Conservation (phyloP, 2,113 vertebrate species). For the Xiphophorus hellerii region DNA sequence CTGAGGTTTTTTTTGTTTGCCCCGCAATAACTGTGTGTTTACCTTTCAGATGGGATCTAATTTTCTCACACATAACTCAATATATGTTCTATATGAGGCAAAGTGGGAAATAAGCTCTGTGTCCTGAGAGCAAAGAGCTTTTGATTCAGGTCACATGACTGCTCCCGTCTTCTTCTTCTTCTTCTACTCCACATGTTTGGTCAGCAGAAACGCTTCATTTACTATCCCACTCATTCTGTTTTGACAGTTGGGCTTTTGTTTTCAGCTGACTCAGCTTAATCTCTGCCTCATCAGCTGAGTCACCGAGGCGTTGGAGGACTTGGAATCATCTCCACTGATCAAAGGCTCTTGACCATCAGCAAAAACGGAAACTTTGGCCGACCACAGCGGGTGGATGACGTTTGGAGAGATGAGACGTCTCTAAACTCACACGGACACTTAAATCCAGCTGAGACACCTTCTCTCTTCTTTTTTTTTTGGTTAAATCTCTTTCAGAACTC, state of each 20-base stretch:
- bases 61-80: constrained; percentile 1
- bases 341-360: constrained; percentile 65
- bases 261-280: constrained; percentile 62
- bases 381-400: constrained; percentile 21
- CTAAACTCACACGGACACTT: constrained; percentile 46
- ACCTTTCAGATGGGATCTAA: background rate
- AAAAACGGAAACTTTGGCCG: constrained; percentile 34
- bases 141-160: constrained; percentile 22
- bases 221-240: constrained; percentile 36
- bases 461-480: too few species aligned
- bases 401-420: background rate
- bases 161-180: constrained; percentile 1
- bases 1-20: background rate
- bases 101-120: background rate
- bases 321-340: constrained; percentile 46
- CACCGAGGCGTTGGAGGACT: constrained; percentile 29
- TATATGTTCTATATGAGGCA: constrained; percentile 1
- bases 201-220: constrained; percentile 52
- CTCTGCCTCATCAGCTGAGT: constrained; percentile 52
- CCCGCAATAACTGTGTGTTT: background rate
- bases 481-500: background rate
- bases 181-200: background rate
- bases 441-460: background rate
- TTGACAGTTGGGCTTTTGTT: constrained; percentile 53
- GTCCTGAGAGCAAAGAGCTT: constrained; percentile 13